phyloP scores from a whole-genome alignment of 1,140 invertebrate species.

The Drosophila nebulosa region DNA sequence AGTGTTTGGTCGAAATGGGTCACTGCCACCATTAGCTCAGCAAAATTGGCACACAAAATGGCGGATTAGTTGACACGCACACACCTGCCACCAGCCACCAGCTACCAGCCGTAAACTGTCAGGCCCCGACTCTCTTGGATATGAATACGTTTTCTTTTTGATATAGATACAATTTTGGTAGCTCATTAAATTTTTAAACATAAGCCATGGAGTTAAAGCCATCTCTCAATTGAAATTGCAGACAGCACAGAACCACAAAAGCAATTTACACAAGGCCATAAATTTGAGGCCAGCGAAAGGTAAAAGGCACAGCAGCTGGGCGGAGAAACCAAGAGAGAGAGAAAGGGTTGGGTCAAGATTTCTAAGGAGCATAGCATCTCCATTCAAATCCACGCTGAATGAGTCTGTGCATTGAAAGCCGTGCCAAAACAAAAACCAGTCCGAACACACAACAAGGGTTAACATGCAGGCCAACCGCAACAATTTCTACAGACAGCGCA shows the following conservation, averaged over 20 bases:
- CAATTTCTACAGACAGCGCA: slow-evolving; percentile 70
- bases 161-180: neutral
- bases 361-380: slow-evolving; percentile 45
- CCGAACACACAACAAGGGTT: slow-evolving; percentile 51
- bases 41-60: slow-evolving; percentile 35
- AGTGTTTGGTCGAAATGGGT: slow-evolving; percentile 55
- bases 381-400: slow-evolving; percentile 50
- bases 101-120: slow-evolving; percentile 2
- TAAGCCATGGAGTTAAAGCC: slow-evolving; percentile 38
- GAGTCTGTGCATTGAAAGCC: slow-evolving; percentile 39
- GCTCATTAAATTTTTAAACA: slow-evolving; percentile 54
- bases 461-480: slow-evolving; percentile 64
- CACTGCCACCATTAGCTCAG: slow-evolving; percentile 51
- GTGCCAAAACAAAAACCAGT: slow-evolving; percentile 23
- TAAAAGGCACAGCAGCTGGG: neutral
- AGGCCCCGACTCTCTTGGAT: neutral
- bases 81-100: slow-evolving; percentile 3
- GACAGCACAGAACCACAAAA: slow-evolving; percentile 41
- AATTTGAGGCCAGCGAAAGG: slow-evolving; percentile 50
- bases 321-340: too few species aligned
- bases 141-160: neutral
- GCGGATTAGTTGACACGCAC: neutral
- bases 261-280: slow-evolving; percentile 70
- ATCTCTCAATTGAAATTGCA: slow-evolving; percentile 48
- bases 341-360: slow-evolving; percentile 18